These are phyloP conservation scores for Oncorhynchus keta DNA, from an alignment of 2,113 vertebrate species.

Conservation along the genomic window DNA sequence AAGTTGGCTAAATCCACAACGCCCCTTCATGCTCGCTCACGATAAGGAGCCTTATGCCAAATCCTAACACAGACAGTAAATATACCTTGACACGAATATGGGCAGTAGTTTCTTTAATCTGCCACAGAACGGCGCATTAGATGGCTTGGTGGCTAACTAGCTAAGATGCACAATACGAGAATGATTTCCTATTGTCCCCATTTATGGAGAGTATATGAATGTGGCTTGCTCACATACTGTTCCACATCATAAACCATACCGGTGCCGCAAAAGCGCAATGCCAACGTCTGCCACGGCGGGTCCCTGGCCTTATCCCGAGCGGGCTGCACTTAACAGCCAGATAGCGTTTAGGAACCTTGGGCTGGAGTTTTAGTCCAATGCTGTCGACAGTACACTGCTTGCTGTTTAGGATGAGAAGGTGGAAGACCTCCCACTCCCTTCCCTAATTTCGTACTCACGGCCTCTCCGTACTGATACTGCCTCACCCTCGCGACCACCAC, in stretches of 20 bases:
- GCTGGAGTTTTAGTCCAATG: not conserved
- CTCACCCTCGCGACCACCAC: constrained; percentile 8
- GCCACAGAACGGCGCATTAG: not conserved
- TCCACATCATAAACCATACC: constrained; percentile 12
- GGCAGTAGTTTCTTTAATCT: not conserved
- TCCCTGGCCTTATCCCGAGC: not conserved
- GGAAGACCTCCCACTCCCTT: constrained; percentile 1
- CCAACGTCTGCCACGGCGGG: constrained; percentile 6
- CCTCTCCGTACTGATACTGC: not conserved
- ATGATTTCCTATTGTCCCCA: constrained; percentile 19
- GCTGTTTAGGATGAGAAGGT: constrained; percentile 5
- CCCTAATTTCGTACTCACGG: not conserved
- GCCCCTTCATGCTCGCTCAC: constrained; percentile 59
- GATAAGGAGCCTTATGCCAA: constrained; percentile 17
- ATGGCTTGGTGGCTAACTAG: constrained; percentile 28
- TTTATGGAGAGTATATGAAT: constrained; percentile 45
- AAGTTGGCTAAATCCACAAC: constrained; percentile 58
- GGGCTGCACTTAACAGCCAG: not conserved
- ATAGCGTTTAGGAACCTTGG: not conserved
- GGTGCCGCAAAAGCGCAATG: constrained; percentile 40
- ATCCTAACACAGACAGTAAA: constrained; percentile 5
- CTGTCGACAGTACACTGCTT: not conserved
- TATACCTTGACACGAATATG: constrained; percentile 1
- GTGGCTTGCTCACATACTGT: not conserved
- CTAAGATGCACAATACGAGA: constrained; percentile 16